Evolutionary conservation across 2,113 vertebrate species (phyloP), one percentile per base, ranked within the genome.

Genomic region (Dendrocopos noguchii): DNA sequence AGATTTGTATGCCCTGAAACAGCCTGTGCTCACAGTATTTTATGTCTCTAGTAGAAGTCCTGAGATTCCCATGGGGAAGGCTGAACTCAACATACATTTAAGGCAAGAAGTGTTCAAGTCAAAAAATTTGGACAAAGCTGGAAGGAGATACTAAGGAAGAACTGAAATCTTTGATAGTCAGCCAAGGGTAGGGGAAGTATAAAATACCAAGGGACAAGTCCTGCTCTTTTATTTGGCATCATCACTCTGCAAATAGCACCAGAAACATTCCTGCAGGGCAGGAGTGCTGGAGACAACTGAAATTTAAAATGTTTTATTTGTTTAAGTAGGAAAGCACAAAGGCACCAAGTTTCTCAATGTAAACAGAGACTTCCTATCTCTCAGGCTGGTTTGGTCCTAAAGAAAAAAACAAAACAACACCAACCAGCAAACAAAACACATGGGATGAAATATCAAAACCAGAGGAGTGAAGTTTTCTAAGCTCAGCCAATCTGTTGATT

Each of bases 101-200:
- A 75, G 80, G 42, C 22, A 95, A 91, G 50, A 85, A 82, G 44
- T 61, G 16, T 46, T 91, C 36, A 96, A 85, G 79, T 56, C 87
- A 94, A 93, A 94, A 60, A 85, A 90, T 85, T 83, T 92, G 89
- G 47, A 80, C 65, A 89, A 93, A 91, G 42, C 42, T 89, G 71
- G 67, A 83, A 80, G 91, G 66, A 80, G 93, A 12, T 74, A 50
- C 65, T 71, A 77, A 87, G 65, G 80, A 4, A 87, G 89, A 93
- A 91, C 47, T 61, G 82, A 93, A 85, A 71, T 64, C 56, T 92
- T 53, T 94, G 81, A 67, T 94, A 87, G 87, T 92, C 84, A 92
- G 76, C 79, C 79, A 89, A 83, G 65, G 61, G 61, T n/a, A 84
- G 33, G 68, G 75, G 84, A 93, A 94, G 81, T 87, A 82, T 89